A percentile compares a stretch with the other conserved stretches of the same genome.
These are phyloP conservation scores for Sclerodermus sp. DNA, from an alignment of 2,888 invertebrate genomes.

Conservation along the genomic window DNA sequence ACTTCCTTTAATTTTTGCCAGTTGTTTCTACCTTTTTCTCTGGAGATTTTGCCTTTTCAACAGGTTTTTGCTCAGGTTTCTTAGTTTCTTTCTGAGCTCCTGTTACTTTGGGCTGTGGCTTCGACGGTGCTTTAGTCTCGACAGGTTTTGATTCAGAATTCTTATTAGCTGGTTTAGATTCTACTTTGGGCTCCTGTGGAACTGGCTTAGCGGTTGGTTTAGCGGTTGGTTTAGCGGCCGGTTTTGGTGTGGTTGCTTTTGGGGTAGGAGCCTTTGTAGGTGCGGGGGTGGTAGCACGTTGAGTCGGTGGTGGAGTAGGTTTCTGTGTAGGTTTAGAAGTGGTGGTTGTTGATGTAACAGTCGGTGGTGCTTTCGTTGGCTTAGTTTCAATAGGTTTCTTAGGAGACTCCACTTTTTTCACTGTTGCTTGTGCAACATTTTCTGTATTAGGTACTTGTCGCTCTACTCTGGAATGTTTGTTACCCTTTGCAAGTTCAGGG, in stretches of 20 bases:
- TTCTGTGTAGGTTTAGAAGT: slow-evolving; percentile 22
- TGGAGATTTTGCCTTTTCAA: slow-evolving; percentile 7
- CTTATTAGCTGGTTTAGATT: neutral
- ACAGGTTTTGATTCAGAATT: neutral
- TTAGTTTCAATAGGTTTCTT: slow-evolving; percentile 15
- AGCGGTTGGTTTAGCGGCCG: slow-evolving; percentile 24
- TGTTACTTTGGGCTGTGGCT: too few species aligned
- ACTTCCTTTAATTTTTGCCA: too few species aligned
- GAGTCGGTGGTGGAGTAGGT: slow-evolving; percentile 12
- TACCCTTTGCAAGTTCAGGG: slow-evolving; percentile 26
- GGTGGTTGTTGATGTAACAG: slow-evolving; percentile 4
- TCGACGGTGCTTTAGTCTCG: neutral
- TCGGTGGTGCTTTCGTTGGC: slow-evolving; percentile 14
- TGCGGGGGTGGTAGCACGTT: slow-evolving; percentile 13
- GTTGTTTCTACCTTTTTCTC: neutral
- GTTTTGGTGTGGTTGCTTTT: slow-evolving; percentile 19
- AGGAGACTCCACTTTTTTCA: slow-evolving; percentile 22
- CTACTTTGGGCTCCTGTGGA: slow-evolving; percentile 1
- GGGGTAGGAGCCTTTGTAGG: slow-evolving; percentile 1
- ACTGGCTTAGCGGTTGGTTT: neutral
- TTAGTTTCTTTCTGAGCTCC: neutral
- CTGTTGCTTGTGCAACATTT: slow-evolving; percentile 24
- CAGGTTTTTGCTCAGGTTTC: slow-evolving; percentile 12
- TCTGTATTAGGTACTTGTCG: slow-evolving; percentile 16
- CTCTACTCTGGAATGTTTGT: slow-evolving; percentile 5